Evolutionary conservation across 2,797 vertebrate species (phyloP), one percentile per base, ranked within the genome.

Genomic region (Muraenolepis orangiensis): DNA sequence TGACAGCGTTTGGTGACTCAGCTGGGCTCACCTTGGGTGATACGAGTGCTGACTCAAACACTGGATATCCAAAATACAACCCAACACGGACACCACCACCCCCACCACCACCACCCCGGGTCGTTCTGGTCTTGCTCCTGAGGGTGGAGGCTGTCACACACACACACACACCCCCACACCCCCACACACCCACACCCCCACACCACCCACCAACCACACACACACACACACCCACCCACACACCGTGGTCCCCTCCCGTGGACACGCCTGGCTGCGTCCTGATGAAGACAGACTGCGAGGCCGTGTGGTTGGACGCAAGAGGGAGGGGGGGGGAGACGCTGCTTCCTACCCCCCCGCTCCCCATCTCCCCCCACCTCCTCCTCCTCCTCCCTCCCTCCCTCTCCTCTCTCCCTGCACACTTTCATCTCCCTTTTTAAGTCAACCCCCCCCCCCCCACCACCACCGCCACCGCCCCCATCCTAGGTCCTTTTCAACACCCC

Each of bases 221-320:
- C 40, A 42, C 40, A 13, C 40, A 42, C 40, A 42, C 40, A 13
- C 40, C 12, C 40, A 42, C 40, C 80, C 74, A 72, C 80, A 70
- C 42, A 81, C 42, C 86, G 85, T n/a, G 80, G 81, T 84, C 13
- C 86, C 80, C 83, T 84, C 88, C 78, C 81, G 86, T 79, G 83
- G 74, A 46, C 34, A 46, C 81, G 88, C 89, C 88, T 77, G 80
- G 78, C 86, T 89, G 89, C 87, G 76, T 86, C 87, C 88, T 92
- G 91, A 91, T 89, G 90, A 91, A 91, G 90, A 91, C 85, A 79
- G 87, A 90, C 87, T 86, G 85, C 78, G 73, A 75, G 81, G 89
- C 78, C 14, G 46, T 46, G 11, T 30, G 73, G 20, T 26, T 20
- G 2, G n/a, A 30, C 23, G 13, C 28, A 81, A 83, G 86, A 85